Base-by-base conservation (phyloP, 2,797 vertebrate genomes). In the Acrocephalus scirpaceus region DNA sequence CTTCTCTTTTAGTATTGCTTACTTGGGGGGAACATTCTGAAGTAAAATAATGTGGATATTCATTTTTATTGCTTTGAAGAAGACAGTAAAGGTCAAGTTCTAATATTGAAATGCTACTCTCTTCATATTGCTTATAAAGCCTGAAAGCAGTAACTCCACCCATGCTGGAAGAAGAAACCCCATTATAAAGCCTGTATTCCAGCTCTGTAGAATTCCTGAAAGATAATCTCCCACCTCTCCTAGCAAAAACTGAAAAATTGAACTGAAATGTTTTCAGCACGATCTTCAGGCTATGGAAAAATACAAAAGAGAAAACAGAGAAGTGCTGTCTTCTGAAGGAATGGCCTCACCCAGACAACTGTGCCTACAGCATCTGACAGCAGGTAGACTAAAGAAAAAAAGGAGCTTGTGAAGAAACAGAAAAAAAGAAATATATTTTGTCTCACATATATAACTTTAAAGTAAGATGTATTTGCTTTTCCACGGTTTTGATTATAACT, bases 61-160 rank as follows among this genome's bases (percentile, higher is more conserved):
- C 23, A 86, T 95, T 87, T 94, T 91, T 54, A 75, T 80, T 87
- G 88, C 51, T 95, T 93, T 88, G 45, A 86, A 90, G 72, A 93
- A 47, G 83, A 90, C 62, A 93, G 67, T 58, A 87, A 94, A 94
- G 90, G 75, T 92, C 86, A 92, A 27, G 44, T 92, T 69, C 81
- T 86, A 75, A 94, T 93, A 91, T 36, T 94, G 58, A 93, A 95
- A 94, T 66, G 34, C 54, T 95, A 32, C 29, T 86, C 38, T 77
- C 44, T 93, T 92, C 54, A 58, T 78, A 85, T 21, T 72, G 74
- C 81, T 80, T 89, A 54, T 83, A 74, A 85, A 88, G 17, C 47
- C 72, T 77, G 47, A 83, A 92, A 82, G 48, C 48, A 54, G 69
- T 45, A 92, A 76, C 65, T 89, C 66, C 69, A 76, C 36, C 50